Conservation (phyloP, 2,797 vertebrate species). For the Eidolon dupreanum region DNA sequence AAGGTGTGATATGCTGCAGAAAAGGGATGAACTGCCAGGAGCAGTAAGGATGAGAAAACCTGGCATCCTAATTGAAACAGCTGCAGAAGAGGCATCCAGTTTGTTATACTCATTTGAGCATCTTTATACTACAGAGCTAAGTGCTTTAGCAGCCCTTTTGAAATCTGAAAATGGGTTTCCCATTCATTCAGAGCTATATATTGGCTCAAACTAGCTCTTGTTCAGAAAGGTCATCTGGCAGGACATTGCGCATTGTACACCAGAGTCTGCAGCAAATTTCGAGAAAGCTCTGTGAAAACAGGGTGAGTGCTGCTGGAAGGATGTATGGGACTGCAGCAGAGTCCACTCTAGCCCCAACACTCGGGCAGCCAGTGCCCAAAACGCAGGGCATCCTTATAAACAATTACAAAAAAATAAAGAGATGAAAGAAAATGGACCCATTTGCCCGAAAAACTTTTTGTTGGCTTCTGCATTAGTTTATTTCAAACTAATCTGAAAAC, state of each 20-base stretch:
- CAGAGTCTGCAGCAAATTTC: neutral
- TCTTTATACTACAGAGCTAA: constrained; percentile 1
- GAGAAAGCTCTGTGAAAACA: neutral
- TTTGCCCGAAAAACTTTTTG: constrained; percentile 79
- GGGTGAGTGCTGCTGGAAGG: neutral
- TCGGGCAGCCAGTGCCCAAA: constrained; percentile 63
- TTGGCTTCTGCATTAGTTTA: constrained; percentile 79
- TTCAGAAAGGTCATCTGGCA: constrained; percentile 67
- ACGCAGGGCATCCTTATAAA: constrained; percentile 70
- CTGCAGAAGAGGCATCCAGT: constrained; percentile 60
- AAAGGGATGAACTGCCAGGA: neutral
- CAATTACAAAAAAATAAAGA: constrained; percentile 74
- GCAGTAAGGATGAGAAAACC: constrained; percentile 36
- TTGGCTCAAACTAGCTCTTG: constrained; percentile 68
- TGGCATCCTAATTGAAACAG: constrained; percentile 28
- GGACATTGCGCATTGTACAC: neutral
- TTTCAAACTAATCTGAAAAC: constrained; percentile 84
- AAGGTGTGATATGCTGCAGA: constrained; percentile 58
- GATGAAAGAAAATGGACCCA: constrained; percentile 84
- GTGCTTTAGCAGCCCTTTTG: constrained; percentile 45
- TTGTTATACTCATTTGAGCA: constrained; percentile 28
- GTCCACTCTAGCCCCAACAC: neutral
- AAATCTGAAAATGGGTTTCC: constrained; percentile 79
- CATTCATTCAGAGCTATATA: constrained; percentile 69
- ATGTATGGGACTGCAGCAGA: neutral